These are phyloP conservation scores for Leptoclinus maculatus DNA, from an alignment of 2,797 vertebrate species.

Conservation along the genomic window DNA sequence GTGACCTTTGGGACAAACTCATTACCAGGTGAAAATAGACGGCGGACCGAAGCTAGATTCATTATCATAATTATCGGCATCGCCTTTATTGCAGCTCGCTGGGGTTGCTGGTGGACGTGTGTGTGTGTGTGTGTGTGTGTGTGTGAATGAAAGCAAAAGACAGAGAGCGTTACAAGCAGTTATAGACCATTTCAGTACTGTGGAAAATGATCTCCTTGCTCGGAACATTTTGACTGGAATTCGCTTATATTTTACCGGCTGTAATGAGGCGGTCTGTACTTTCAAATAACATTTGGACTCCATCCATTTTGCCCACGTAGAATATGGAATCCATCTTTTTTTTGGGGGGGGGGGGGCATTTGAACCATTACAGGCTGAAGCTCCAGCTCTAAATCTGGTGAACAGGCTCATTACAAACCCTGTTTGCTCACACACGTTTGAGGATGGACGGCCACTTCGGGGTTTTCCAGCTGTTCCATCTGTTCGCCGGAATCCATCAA, in stretches of 20 bases:
- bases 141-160: conserved; percentile 31
- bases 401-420: conserved; percentile 42
- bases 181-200: conserved; percentile 42
- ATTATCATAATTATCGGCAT: conserved; percentile 77
- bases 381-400: conserved; percentile 26
- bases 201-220: conserved; percentile 33
- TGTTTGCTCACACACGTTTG: conserved; percentile 36
- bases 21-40: conserved; percentile 77
- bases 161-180: conserved; percentile 35
- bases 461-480: conserved; percentile 67
- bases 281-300: conserved; percentile 47
- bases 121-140: conserved; percentile 8
- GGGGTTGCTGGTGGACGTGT: conserved; percentile 47
- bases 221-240: conserved; percentile 20
- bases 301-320: conserved; percentile 22
- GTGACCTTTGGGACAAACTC: conserved; percentile 76
- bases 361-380: conserved; percentile 7
- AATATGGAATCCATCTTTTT: conserved; percentile 26
- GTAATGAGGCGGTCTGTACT: conserved; percentile 27
- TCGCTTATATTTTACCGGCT: conserved; percentile 40
- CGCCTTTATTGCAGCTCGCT: conserved; percentile 56
- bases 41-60: conserved; percentile 64
- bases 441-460: conserved; percentile 62
- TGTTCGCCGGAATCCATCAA: conserved; percentile 65
- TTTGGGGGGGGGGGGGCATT: neutral